Evolutionary conservation across 2,113 vertebrate species (phyloP).

Genomic region (Pseudopipra pipra): DNA sequence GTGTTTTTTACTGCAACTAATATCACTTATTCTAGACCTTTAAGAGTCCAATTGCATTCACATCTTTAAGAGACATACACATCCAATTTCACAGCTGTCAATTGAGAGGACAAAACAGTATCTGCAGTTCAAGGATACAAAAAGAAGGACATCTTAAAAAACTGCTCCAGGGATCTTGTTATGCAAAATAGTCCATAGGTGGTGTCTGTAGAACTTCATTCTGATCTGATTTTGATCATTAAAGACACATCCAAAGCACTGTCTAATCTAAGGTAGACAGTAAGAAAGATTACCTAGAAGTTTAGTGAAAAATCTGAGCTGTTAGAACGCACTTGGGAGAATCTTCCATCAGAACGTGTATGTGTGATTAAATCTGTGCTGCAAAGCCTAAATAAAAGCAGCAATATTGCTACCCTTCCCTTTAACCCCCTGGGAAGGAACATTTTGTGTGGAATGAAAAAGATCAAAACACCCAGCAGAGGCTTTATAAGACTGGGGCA

Average conservation of each 20-base stretch:
- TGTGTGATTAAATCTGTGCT: neutral
- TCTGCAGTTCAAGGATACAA: neutral
- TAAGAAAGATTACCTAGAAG: neutral
- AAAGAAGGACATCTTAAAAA: neutral
- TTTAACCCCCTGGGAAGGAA: neutral
- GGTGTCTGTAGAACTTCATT: neutral
- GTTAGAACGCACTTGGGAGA: neutral
- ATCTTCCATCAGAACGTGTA: neutral
- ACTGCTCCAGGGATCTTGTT: neutral
- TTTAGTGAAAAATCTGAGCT: neutral
- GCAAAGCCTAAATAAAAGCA: neutral
- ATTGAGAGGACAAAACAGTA: neutral
- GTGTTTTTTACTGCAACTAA: neutral
- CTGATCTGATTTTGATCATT: neutral
- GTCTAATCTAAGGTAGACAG: neutral
- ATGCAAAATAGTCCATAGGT: neutral
- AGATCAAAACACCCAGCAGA: conserved; percentile 26
- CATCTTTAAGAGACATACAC: neutral
- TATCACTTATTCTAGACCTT: neutral
- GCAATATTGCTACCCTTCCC: neutral
- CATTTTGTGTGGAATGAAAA: conserved; percentile 7
- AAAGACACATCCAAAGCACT: neutral
- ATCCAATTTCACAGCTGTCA: neutral
- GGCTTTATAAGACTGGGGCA: neutral
- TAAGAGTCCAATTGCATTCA: neutral